These are phyloP conservation scores for Bombus cullumanus DNA, from an alignment of 1,140 invertebrate genomes.

Conservation along the genomic window DNA sequence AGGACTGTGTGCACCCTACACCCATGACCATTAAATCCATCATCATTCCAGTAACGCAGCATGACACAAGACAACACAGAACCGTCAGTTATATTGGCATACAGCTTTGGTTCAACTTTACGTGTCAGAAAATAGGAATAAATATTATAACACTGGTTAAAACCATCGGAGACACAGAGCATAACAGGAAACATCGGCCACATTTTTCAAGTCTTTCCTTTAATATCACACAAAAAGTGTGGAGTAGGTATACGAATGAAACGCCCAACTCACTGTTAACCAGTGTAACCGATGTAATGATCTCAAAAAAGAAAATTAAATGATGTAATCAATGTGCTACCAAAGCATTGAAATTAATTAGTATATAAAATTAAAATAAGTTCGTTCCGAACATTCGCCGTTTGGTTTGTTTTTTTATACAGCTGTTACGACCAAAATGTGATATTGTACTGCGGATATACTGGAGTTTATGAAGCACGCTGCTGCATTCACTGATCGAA, in stretches of 20 bases:
- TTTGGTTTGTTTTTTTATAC: not conserved
- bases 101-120: slow-evolving; percentile 24
- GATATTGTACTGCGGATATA: slow-evolving; percentile 9
- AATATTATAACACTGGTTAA: slow-evolving; percentile 45
- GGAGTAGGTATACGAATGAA: not conserved
- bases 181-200: slow-evolving; percentile 45
- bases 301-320: slow-evolving; percentile 34
- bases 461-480: slow-evolving; percentile 26
- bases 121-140: slow-evolving; percentile 31
- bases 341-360: slow-evolving; percentile 42
- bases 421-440: slow-evolving; percentile 4
- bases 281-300: slow-evolving; percentile 29
- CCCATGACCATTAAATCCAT: slow-evolving; percentile 73
- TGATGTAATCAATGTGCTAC: slow-evolving; percentile 32
- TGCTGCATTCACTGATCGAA: slow-evolving; percentile 49
- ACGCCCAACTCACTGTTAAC: slow-evolving; percentile 34
- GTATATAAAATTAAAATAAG: slow-evolving; percentile 37
- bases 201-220: not conserved
- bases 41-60: slow-evolving; percentile 78
- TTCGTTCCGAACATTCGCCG: not conserved
- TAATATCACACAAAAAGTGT: not conserved
- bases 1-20: slow-evolving; percentile 93
- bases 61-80: slow-evolving; percentile 80
- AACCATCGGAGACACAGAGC: slow-evolving; percentile 40
- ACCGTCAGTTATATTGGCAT: slow-evolving; percentile 70